Evolutionary conservation across 2,797 vertebrate species (phyloP).

Genomic region (Spinus pinus): DNA sequence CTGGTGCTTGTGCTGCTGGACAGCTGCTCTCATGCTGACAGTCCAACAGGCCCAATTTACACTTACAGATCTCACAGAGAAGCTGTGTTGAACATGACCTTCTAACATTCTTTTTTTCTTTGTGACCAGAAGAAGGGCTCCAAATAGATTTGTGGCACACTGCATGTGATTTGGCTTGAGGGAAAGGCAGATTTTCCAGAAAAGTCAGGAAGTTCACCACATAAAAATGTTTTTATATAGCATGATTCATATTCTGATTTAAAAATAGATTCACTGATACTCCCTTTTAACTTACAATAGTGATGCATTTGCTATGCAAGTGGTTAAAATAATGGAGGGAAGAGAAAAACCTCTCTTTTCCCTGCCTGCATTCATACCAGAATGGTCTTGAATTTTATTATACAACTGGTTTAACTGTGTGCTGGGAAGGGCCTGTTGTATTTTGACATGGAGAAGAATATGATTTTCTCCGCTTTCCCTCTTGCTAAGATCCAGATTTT

Average conservation of each 20-base stretch:
- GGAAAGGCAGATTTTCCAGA: background rate
- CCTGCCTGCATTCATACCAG: background rate
- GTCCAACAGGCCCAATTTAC: background rate
- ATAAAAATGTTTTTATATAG: background rate
- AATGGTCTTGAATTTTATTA: background rate
- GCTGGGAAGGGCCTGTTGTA: background rate
- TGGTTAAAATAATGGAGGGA: background rate
- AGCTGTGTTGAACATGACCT: background rate
- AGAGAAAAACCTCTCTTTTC: background rate
- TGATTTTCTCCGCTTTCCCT: background rate
- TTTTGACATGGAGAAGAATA: background rate
- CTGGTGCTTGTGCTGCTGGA: background rate
- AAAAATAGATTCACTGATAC: background rate
- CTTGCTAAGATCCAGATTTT: background rate
- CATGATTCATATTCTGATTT: background rate
- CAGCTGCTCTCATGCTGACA: background rate
- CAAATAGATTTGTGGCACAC: background rate
- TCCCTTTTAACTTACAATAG: background rate
- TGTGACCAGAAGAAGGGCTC: background rate
- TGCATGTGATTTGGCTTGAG: background rate
- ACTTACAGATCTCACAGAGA: background rate
- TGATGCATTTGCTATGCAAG: background rate
- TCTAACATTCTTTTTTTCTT: background rate
- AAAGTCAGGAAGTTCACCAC: background rate
- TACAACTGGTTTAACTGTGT: background rate